These are phyloP conservation scores for fruit fly (Drosophila melanogaster) DNA, from an alignment of 1,140 invertebrate species.

Conservation along the genomic window DNA sequence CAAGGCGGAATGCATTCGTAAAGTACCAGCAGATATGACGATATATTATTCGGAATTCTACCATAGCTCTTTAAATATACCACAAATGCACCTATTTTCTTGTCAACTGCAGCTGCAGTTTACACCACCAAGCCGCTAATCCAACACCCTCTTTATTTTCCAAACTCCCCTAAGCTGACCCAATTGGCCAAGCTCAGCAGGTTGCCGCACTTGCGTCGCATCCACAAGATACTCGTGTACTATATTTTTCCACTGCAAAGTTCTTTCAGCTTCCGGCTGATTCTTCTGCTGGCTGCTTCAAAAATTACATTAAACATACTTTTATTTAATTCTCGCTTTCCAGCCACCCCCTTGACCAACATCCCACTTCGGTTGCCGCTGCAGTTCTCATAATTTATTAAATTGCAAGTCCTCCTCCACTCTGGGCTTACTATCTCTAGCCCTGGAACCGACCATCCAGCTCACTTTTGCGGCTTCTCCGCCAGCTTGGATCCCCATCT, in stretches of 20 bases:
- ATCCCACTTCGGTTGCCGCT: slow-evolving; percentile 1
- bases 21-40: background rate
- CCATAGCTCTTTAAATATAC: background rate
- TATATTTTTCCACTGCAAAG: slow-evolving; percentile 4
- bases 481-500: slow-evolving; percentile 16
- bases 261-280: slow-evolving; percentile 35
- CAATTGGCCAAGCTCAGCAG: slow-evolving; percentile 31
- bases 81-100: background rate
- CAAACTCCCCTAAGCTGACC: slow-evolving; percentile 19
- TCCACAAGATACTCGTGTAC: no score
- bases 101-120: background rate
- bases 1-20: background rate
- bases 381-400: slow-evolving; percentile 68
- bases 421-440: slow-evolving; percentile 24
- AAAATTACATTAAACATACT: slow-evolving; percentile 78
- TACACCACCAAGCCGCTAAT: background rate
- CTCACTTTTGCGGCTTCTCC: slow-evolving; percentile 52
- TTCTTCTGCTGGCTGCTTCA: slow-evolving; percentile 32
- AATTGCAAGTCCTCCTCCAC: slow-evolving; percentile 35
- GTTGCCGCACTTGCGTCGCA: background rate
- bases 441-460: slow-evolving; percentile 8
- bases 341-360: slow-evolving; percentile 17
- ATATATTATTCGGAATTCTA: no score
- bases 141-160: background rate
- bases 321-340: slow-evolving; percentile 73